These are phyloP conservation scores for Sinodicranocentrus sp. DNA, from an alignment of 2,888 invertebrate species.

Conservation along the genomic window DNA sequence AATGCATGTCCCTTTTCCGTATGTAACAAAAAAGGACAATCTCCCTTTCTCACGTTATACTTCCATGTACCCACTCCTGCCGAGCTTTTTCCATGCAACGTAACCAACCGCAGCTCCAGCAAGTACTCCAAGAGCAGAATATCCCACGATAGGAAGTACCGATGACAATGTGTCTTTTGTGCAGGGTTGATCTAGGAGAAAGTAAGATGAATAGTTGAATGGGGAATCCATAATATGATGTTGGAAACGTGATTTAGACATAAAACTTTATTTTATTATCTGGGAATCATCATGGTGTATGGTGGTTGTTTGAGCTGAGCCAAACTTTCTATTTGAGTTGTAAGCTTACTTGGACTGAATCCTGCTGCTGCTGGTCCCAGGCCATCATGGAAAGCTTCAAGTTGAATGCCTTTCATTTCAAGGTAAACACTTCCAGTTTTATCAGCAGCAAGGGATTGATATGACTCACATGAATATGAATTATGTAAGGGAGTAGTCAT, in stretches of 20 bases:
- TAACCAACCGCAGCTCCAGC: constrained; percentile 32
- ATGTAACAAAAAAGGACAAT: background rate
- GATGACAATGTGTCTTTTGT: constrained; percentile 49
- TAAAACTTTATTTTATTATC: constrained; percentile 1
- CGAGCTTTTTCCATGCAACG: constrained; percentile 48
- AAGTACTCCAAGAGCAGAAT: constrained; percentile 27
- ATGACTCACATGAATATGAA: constrained; percentile 52
- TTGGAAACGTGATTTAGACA: background rate
- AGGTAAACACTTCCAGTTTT: constrained; percentile 54
- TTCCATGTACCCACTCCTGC: constrained; percentile 44
- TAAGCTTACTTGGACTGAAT: constrained; percentile 56
- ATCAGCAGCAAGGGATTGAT: constrained; percentile 57
- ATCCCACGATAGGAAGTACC: constrained; percentile 43
- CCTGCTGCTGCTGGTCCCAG: constrained; percentile 28
- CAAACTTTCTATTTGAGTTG: background rate
- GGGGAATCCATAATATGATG: no score
- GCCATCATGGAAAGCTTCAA: constrained; percentile 51
- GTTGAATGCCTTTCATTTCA: constrained; percentile 50
- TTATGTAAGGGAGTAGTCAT: constrained; percentile 52
- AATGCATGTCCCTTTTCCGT: no score
- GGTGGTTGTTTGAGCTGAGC: no score
- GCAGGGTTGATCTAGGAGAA: constrained; percentile 13
- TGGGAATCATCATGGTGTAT: no score
- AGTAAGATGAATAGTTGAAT: background rate
- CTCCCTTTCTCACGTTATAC: constrained; percentile 12